phyloP scores from a whole-genome alignment of 2,888 invertebrate species.

The Scelioninae gen. 1 region DNA sequence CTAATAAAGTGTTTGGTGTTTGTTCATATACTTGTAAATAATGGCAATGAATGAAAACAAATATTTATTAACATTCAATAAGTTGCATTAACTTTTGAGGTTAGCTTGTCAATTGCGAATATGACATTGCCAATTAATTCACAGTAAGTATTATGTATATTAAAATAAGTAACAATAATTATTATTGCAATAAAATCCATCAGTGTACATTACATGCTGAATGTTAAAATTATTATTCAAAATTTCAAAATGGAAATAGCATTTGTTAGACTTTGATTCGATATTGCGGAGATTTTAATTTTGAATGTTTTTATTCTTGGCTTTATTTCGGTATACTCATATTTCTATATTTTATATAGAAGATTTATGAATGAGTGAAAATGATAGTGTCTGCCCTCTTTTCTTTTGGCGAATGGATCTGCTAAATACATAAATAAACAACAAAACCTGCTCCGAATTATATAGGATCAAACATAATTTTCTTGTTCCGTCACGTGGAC shows the following conservation, averaged over 20 bases:
- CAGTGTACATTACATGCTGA: too few species aligned
- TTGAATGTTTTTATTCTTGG: not conserved
- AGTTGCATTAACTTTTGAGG: too few species aligned
- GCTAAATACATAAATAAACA: constrained; percentile 41
- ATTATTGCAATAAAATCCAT: too few species aligned
- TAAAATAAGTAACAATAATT: too few species aligned
- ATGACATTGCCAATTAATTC: too few species aligned
- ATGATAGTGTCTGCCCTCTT: constrained; percentile 25
- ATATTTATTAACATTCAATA: too few species aligned
- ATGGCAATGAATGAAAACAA: too few species aligned
- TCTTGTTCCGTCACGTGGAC: constrained; percentile 47
- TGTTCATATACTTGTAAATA: too few species aligned
- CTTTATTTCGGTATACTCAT: constrained; percentile 1
- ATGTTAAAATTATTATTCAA: not conserved
- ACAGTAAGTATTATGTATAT: too few species aligned
- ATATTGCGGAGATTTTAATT: too few species aligned
- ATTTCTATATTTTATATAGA: constrained; percentile 18
- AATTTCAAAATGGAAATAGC: not conserved
- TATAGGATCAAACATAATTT: constrained; percentile 37
- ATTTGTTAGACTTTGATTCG: not conserved
- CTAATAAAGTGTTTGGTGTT: too few species aligned
- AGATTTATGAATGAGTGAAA: constrained; percentile 41
- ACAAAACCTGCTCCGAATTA: constrained; percentile 35
- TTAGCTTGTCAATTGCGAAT: too few species aligned
- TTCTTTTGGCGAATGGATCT: constrained; percentile 25